Evolutionary conservation across 2,888 invertebrate genomes (phyloP), one percentile per base, ranked within the genome.

Genomic region (Cryptus viduatorius): DNA sequence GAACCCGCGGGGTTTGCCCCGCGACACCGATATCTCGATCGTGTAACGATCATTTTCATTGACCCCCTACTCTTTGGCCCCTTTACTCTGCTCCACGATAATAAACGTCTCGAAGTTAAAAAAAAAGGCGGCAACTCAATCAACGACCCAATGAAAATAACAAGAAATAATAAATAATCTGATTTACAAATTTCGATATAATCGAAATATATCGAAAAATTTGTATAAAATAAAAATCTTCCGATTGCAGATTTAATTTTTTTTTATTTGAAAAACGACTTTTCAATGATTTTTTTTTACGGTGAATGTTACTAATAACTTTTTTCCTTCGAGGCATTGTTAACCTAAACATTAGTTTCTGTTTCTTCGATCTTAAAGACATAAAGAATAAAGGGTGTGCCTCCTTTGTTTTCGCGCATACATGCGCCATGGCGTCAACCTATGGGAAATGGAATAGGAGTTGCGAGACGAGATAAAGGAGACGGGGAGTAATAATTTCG

Each of bases 1-100:
- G 56, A 56, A 64, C 31, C 79, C 31, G 48, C 19, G 16, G 50
- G 12, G 64, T 50, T 65, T 68, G 64, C n/a, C 65, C 56, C 53
- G 42, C 67, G 77, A 68, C 56, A 44, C 67, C 61, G 56, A 77
- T 68, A 76, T 76, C 53, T 37, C 53, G 64, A 42, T 65, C 65
- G 16, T 65, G n/a, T n/a, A 65, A 16, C 44, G 16, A 73, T 73
- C 7, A 48, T 53, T 76, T 44, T 76, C 10, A 24, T 76, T 8
- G 42, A 37, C 42, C 53, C 29, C 50, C 24, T 4, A 16, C 65
- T 65, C 48, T 19, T 16, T 59, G 59, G 29, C 59, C 59, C 24
- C 8, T 37, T 59, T 44, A 44, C 44, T 53, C 69, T 24, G 19
- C 16, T 19, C 42, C 3, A 0, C 10, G 65, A 65, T 65, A 65